Base-by-base conservation (phyloP, 2,888 invertebrate genomes). In the Cotesia congregata region DNA sequence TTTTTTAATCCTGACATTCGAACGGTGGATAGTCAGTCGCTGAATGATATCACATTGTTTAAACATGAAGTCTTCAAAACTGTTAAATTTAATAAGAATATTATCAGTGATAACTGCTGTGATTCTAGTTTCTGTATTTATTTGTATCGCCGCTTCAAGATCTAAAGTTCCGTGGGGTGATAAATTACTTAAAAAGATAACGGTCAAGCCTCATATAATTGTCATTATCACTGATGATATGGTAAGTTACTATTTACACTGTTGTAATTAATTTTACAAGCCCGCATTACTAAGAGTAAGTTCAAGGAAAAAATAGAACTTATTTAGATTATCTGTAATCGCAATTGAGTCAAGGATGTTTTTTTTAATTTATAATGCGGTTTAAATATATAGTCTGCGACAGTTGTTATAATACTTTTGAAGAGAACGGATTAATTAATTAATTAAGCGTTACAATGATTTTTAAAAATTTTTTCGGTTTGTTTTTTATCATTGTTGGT, bases 141-240 rank as follows among this genome's bases (percentile, higher is more conserved):
- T 73, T 50, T 73, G 50, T 9, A 30, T 76, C 17, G 67, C 69
- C 5, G 64, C 59, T 15, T 67, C 20, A 12, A 50, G 50, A 40
- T 20, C 30, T 5, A 39, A 40, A 38, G 50, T 64, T 30, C 69
- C 20, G 59, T 39, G 59, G 50, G 41, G 65, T 38, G 65, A 71
- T 67, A 61, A 6, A 17, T n/a, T 1, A 60, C 30, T 9, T 40
- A 76, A 67, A 40, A 20, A 61, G 67, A 60, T 7, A 50, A 2
- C 20, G 12, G 6, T 7, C 5, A 62, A 72, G 15, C 92, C 92
- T 4, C 88, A 92, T 79, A 91, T 92, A 72, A 83, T 92, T 60
- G 88, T 91, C 67, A 91, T 92, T 67, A 84, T 92, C 5, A 91
- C 91, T 20, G 92, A 92, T 87, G 92, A 92, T 85, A 82, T 92